Percentiles rank a stretch among this genome's conserved stretches.
Conservation (phyloP, 2,888 invertebrate species). For the Teinopalpus imperialis region DNA sequence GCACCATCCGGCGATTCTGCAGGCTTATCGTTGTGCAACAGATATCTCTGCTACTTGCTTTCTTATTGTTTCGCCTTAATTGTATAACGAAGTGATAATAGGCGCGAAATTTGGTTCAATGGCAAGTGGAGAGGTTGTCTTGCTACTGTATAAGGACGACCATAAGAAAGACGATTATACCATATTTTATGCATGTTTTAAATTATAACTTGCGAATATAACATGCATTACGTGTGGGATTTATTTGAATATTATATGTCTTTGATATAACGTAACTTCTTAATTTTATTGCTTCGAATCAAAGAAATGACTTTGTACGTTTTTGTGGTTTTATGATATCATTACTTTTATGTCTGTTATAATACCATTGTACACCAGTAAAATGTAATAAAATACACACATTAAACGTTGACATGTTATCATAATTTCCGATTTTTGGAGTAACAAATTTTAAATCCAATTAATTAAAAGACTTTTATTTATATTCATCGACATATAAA, state of each 20-base stretch:
- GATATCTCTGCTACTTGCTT: slow-evolving; percentile 55
- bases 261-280: background rate
- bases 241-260: background rate
- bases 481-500: slow-evolving; percentile 6
- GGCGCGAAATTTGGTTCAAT: slow-evolving; percentile 54
- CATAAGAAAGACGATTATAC: too few relatives aligned
- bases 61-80: slow-evolving; percentile 77
- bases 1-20: slow-evolving; percentile 73
- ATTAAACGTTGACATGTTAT: slow-evolving; percentile 11
- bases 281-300: background rate
- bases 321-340: slow-evolving; percentile 23
- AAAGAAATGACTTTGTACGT: slow-evolving; percentile 9
- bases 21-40: slow-evolving; percentile 56
- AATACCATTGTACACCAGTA: slow-evolving; percentile 14
- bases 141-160: background rate
- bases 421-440: slow-evolving; percentile 4
- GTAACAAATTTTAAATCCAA: slow-evolving; percentile 21
- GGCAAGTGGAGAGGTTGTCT: slow-evolving; percentile 33
- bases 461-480: slow-evolving; percentile 19
- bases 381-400: slow-evolving; percentile 15
- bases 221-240: too few relatives aligned
- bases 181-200: too few relatives aligned
- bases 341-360: slow-evolving; percentile 14
- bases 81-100: slow-evolving; percentile 46
- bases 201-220: too few relatives aligned